Evolutionary conservation across 2,888 invertebrate species (phyloP).

Genomic region (Mylabris sibirica): DNA sequence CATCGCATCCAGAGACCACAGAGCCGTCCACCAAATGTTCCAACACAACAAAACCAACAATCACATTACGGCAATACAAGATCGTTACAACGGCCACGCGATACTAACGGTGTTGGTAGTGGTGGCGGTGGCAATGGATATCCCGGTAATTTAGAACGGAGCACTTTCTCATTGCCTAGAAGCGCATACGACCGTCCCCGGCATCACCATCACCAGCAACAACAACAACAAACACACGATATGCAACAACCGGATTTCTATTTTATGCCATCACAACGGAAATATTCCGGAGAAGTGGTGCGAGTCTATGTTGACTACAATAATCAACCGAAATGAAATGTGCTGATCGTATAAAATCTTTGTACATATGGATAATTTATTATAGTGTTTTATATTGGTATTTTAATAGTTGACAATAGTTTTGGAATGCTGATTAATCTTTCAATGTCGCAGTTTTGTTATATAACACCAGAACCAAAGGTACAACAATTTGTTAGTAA

Average conservation of each 20-base stretch:
- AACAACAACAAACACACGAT: slow-evolving; percentile 40
- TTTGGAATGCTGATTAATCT: slow-evolving; percentile 10
- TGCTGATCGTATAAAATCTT: slow-evolving; percentile 23
- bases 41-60: slow-evolving; percentile 25
- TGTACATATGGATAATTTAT: slow-evolving; percentile 32
- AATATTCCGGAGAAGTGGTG: slow-evolving; percentile 91
- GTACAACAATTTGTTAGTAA: slow-evolving; percentile 5
- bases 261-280: slow-evolving; percentile 93
- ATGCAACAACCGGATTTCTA: slow-evolving; percentile 88
- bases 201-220: slow-evolving; percentile 42
- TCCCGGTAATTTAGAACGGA: slow-evolving; percentile 66
- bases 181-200: slow-evolving; percentile 64
- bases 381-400: background rate
- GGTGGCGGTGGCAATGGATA: slow-evolving; percentile 27
- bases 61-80: slow-evolving; percentile 65
- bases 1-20: slow-evolving; percentile 51
- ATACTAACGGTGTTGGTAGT: slow-evolving; percentile 43
- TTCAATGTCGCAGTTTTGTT: background rate
- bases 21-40: slow-evolving; percentile 52
- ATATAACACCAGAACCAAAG: background rate
- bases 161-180: slow-evolving; percentile 80
- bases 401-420: slow-evolving; percentile 2
- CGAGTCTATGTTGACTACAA: slow-evolving; percentile 85
- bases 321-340: slow-evolving; percentile 68
- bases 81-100: slow-evolving; percentile 68